Evolutionary conservation across 1,140 invertebrate genomes (phyloP).

Genomic region (Aphaenogaster rudis): DNA sequence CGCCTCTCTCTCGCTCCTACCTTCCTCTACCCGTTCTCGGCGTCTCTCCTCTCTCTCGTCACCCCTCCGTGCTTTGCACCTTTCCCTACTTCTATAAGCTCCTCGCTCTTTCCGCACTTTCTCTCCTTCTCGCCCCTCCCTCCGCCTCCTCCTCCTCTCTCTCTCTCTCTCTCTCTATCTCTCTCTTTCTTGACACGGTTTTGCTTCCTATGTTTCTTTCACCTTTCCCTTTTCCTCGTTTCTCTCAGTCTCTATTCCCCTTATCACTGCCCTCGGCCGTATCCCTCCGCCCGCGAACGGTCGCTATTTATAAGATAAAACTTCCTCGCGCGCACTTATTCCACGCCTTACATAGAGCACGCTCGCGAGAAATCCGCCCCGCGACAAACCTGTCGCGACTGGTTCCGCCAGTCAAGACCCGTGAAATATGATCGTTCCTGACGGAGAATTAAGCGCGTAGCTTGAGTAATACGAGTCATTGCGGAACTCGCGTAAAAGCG

Average conservation of each 20-base stretch:
- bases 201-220: slow-evolving; percentile 30
- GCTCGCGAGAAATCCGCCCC: slow-evolving; percentile 43
- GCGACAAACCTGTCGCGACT: slow-evolving; percentile 68
- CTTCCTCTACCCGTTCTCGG: slow-evolving; percentile 31
- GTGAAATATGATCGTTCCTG: slow-evolving; percentile 72
- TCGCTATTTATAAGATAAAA: slow-evolving; percentile 58
- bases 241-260: slow-evolving; percentile 61
- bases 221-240: slow-evolving; percentile 48
- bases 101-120: slow-evolving; percentile 44
- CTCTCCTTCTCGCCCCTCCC: neutral
- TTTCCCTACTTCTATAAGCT: slow-evolving; percentile 31
- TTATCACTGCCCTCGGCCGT: slow-evolving; percentile 57
- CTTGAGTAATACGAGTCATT: slow-evolving; percentile 60
- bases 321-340: slow-evolving; percentile 38
- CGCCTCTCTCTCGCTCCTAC: slow-evolving; percentile 45
- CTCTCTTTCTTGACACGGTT: slow-evolving; percentile 19
- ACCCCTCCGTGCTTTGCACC: slow-evolving; percentile 14
- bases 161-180: slow-evolving; percentile 39
- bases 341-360: slow-evolving; percentile 50
- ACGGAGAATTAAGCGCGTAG: slow-evolving; percentile 67
- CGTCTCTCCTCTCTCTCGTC: slow-evolving; percentile 10
- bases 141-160: neutral
- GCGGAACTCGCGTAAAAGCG: slow-evolving; percentile 22
- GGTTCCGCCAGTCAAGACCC: slow-evolving; percentile 68
- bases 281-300: neutral